phyloP scores from a whole-genome alignment of 2,888 invertebrate species.

The Thecocarcelia acutangulata region DNA sequence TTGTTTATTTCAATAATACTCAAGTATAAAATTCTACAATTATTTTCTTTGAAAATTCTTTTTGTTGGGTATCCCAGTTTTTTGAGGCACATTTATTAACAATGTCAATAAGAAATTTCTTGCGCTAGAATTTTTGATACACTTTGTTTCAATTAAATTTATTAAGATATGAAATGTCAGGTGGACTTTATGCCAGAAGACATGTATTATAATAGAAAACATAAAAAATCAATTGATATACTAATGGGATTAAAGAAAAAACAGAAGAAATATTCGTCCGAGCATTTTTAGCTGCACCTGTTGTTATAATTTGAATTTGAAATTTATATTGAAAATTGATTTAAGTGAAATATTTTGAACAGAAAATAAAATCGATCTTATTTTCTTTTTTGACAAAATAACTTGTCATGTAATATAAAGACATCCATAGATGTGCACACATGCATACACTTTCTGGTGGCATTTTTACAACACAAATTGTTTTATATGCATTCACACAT shows the following conservation, averaged over 20 bases:
- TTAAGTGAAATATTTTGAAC: conserved; percentile 15
- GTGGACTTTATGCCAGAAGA: conserved; percentile 7
- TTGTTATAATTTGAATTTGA: conserved; percentile 40
- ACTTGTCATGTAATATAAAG: conserved; percentile 2
- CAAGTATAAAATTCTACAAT: too few relatives aligned
- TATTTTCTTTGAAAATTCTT: too few relatives aligned
- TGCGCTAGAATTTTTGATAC: background rate
- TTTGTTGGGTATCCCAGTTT: too few relatives aligned
- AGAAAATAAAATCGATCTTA: conserved; percentile 21
- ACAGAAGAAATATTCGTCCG: background rate
- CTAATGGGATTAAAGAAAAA: background rate
- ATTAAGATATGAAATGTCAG: conserved; percentile 28
- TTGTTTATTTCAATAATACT: too few relatives aligned
- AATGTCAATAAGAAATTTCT: too few relatives aligned
- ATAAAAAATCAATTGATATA: background rate
- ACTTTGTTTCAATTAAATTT: conserved; percentile 9
- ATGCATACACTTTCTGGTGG: too few relatives aligned
- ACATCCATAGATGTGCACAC: background rate
- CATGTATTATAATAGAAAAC: conserved; percentile 13
- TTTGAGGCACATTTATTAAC: too few relatives aligned
- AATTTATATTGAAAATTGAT: conserved; percentile 25
- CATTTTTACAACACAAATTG: too few relatives aligned
- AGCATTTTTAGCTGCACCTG: conserved; percentile 37
- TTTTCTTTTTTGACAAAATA: conserved; percentile 7
- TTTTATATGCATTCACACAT: too few relatives aligned